phyloP scores from a whole-genome alignment of 2,888 invertebrate genomes.

The Ypsolopha scabrella region DNA sequence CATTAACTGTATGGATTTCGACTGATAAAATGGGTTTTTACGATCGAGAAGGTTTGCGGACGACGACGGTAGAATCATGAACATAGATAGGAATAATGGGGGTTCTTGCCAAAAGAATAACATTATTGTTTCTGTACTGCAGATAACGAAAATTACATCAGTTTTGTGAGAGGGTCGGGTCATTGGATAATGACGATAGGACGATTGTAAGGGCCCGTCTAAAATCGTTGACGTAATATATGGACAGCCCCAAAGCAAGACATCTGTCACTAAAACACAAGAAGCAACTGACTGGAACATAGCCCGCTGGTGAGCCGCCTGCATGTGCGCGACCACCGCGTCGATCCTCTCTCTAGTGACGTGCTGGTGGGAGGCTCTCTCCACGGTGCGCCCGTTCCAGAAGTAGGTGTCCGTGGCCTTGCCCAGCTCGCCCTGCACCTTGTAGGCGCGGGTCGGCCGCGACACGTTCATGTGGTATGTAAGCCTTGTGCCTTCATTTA shows the following conservation, averaged over 20 bases:
- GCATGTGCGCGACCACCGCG: constrained; percentile 80
- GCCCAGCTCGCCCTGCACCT: constrained; percentile 81
- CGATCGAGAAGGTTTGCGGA: no score
- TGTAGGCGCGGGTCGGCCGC: constrained; percentile 76
- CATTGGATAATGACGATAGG: no score
- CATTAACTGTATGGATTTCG: no score
- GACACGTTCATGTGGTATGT: constrained; percentile 71
- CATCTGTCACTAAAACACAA: neutral
- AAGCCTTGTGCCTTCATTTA: constrained; percentile 74
- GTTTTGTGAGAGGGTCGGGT: no score
- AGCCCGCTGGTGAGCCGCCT: constrained; percentile 87
- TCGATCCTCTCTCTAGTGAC: constrained; percentile 79
- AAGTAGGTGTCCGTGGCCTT: constrained; percentile 80
- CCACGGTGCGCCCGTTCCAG: constrained; percentile 77
- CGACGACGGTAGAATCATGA: no score
- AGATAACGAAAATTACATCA: no score
- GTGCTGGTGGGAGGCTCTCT: constrained; percentile 77
- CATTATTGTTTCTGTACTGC: no score
- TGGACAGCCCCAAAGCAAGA: neutral
- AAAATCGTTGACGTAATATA: no score
- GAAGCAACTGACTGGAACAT: constrained; percentile 81
- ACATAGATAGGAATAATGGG: no score
- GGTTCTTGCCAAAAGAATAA: no score
- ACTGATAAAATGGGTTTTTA: no score
- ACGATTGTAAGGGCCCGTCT: no score